Evolutionary conservation across 1,140 invertebrate genomes (phyloP).

Genomic region (Dreissena polymorpha): DNA sequence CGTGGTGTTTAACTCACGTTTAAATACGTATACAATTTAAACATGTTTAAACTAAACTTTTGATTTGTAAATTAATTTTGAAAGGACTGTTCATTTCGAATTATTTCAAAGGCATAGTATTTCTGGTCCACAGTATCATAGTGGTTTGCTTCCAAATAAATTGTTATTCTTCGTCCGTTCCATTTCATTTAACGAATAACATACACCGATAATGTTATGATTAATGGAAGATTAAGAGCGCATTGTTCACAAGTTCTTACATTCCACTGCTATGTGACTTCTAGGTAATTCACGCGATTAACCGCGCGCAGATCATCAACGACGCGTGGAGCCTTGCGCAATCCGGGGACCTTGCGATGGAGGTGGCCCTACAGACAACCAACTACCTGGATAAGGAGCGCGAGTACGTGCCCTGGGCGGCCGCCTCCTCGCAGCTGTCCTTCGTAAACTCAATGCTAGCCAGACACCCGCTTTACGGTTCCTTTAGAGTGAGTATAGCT

Average conservation of each 20-base stretch:
- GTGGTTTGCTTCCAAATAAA: no score
- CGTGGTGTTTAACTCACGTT: background rate
- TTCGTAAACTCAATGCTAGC: conserved; percentile 85
- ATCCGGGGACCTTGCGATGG: conserved; percentile 86
- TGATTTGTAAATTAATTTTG: background rate
- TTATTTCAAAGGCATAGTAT: background rate
- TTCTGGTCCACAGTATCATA: no score
- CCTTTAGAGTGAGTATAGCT: conserved; percentile 65
- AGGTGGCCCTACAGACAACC: conserved; percentile 85
- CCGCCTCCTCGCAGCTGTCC: conserved; percentile 84
- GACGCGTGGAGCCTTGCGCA: conserved; percentile 88
- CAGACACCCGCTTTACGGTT: conserved; percentile 82
- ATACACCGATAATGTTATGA: no score
- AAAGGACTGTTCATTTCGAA: background rate
- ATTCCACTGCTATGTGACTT: conserved; percentile 52
- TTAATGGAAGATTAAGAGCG: no score
- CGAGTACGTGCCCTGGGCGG: conserved; percentile 83
- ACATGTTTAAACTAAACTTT: background rate
- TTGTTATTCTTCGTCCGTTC: no score
- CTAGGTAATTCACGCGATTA: conserved; percentile 86
- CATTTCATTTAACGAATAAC: no score
- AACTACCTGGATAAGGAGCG: conserved; percentile 87
- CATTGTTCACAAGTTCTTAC: no score
- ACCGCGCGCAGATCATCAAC: conserved; percentile 92
- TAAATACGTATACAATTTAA: background rate